phyloP scores from a whole-genome alignment of 2,113 vertebrate genomes.

The Donacobius atricapilla region DNA sequence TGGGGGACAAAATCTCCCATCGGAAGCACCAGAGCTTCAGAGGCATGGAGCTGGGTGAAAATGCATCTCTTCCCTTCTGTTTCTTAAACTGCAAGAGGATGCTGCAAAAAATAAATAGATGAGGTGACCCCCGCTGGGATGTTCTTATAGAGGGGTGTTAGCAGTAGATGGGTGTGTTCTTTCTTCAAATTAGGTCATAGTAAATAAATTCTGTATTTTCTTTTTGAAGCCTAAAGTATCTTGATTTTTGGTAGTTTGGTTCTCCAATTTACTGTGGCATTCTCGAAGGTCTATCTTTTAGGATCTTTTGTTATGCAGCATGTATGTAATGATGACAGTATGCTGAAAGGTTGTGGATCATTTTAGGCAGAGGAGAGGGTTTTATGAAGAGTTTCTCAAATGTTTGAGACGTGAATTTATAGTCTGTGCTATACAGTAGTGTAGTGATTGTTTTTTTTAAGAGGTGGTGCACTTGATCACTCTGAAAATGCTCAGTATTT shows the following conservation, averaged over 20 bases:
- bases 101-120: neutral
- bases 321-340: neutral
- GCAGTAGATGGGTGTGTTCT: neutral
- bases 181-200: neutral
- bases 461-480: neutral
- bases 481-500: neutral
- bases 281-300: neutral
- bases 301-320: rapidly evolving
- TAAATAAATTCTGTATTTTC: neutral
- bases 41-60: neutral
- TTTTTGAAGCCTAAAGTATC: neutral
- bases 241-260: neutral
- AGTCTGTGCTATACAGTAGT: neutral
- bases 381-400: neutral
- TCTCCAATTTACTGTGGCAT: neutral
- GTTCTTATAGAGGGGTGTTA: neutral
- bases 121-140: neutral
- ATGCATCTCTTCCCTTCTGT: neutral
- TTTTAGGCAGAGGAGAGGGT: neutral
- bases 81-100: neutral
- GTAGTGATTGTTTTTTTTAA: neutral
- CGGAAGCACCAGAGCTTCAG: neutral
- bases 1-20: neutral
- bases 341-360: neutral
- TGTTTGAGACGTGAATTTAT: neutral